phyloP scores from a whole-genome alignment of 2,888 invertebrate species.

The Drosophila bunnanda region DNA sequence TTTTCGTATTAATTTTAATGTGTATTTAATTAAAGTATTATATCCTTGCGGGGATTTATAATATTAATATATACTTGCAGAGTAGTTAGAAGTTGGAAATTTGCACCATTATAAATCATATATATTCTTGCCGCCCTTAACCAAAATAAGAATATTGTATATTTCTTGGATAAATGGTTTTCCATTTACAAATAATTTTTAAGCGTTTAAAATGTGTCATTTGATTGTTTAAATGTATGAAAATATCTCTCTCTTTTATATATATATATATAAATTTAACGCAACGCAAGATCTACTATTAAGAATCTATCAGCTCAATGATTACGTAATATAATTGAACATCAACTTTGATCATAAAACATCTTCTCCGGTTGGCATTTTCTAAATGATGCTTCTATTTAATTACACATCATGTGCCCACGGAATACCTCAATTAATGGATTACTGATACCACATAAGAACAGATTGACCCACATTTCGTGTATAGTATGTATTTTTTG shows the following conservation, averaged over 20 bases:
- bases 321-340: not conserved
- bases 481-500: not conserved
- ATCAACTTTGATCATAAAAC: not conserved
- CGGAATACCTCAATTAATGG: slow-evolving; percentile 15
- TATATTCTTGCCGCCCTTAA: too few relatives aligned
- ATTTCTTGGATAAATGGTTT: too few relatives aligned
- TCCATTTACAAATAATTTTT: too few relatives aligned
- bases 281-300: not conserved
- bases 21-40: not conserved
- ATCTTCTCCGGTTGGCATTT: not conserved
- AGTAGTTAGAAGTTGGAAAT: too few relatives aligned
- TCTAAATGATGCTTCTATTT: slow-evolving; percentile 1
- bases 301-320: not conserved
- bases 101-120: too few relatives aligned
- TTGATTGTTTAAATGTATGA: too few relatives aligned
- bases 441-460: slow-evolving; percentile 9
- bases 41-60: not conserved
- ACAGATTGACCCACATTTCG: slow-evolving; percentile 8
- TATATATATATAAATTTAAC: too few relatives aligned
- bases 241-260: too few relatives aligned
- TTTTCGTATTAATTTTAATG: not conserved
- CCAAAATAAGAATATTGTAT: too few relatives aligned
- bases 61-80: not conserved
- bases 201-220: too few relatives aligned
- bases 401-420: slow-evolving; percentile 7